These are phyloP conservation scores for Sebastes hubbsi DNA, from an alignment of 2,797 vertebrate genomes.

Conservation along the genomic window DNA sequence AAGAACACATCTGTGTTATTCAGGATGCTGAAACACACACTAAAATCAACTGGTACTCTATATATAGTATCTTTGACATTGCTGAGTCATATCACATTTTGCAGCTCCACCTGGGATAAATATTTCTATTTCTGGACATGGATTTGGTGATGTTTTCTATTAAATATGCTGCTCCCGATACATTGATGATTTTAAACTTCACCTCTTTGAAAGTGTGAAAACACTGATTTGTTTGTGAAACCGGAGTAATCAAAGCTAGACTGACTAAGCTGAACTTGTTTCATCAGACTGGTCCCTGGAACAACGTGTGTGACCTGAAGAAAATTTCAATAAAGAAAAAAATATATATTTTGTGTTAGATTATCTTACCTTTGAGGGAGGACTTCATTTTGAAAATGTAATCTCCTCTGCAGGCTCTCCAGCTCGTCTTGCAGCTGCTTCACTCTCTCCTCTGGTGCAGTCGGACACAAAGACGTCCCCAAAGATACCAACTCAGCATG, in stretches of 20 bases:
- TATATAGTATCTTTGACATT: background rate
- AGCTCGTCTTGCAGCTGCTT: constrained; percentile 81
- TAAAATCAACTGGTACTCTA: background rate
- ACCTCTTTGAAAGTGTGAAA: background rate
- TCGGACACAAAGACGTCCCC: constrained; percentile 81
- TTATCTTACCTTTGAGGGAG: constrained; percentile 85
- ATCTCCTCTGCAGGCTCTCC: constrained; percentile 82
- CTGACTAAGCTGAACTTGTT: background rate
- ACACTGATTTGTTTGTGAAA: background rate
- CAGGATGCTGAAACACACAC: background rate
- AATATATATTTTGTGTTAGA: background rate
- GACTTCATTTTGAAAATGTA: constrained; percentile 77
- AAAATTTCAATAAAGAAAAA: background rate
- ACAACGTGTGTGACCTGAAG: background rate
- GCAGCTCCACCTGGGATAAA: background rate
- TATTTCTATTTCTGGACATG: background rate
- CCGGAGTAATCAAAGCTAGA: background rate
- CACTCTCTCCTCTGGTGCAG: constrained; percentile 82
- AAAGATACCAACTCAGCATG: constrained; percentile 80
- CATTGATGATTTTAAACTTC: background rate
- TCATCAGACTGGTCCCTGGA: background rate
- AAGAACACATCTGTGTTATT: background rate
- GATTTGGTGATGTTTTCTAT: background rate
- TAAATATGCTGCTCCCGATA: background rate
- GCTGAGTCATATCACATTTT: background rate